Evolutionary conservation across 2,888 invertebrate genomes (phyloP), one percentile per base, ranked within the genome.

Genomic region (Lasioglossum morio): DNA sequence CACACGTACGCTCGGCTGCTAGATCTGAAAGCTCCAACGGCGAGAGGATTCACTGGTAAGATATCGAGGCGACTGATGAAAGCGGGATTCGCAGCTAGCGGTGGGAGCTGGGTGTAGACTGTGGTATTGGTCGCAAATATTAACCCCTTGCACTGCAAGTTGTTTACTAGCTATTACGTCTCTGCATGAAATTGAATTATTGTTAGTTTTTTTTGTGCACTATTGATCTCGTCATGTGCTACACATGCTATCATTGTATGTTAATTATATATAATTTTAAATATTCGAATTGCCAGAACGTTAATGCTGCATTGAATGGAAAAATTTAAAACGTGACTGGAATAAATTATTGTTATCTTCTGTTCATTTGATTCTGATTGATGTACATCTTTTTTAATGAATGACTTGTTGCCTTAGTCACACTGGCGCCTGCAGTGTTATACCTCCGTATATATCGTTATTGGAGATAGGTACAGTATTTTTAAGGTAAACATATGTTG

Each of bases 11-110:
- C 48, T 30, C 34, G 63, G 30, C 57, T 34, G 48, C 43, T 46
- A 63, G 77, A 23, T 77, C 66, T 72, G 83, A 57, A 72, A 73
- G 60, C 57, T 34, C 37, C 48, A 57, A 57, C n/a, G 12, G 37
- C 53, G 48, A 63, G 63, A 63, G 63, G 46, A 73, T 72, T 53
- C 53, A 69, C 53, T 72, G 76, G 43, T 83, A 79, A 83, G 84
- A 83, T 72, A 75, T 14, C 57, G 72, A 40, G 30, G 43, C 27
- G 34, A 43, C 16, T 19, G 69, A 73, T n/a, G 72, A 79, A 72
- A 19, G 69, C 8, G 7, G 57, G n/a, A n/a, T 2, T 53, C 16
- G 46, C n/a, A n/a, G 57, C n/a, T 4, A n/a, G 12, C 57, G 57
- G n/a, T 12, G n/a, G 12, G n/a, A 57, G n/a, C n/a, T n/a, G 12